phyloP scores from a whole-genome alignment of 2,888 invertebrate genomes.

The Acanthosepion esculentum region DNA sequence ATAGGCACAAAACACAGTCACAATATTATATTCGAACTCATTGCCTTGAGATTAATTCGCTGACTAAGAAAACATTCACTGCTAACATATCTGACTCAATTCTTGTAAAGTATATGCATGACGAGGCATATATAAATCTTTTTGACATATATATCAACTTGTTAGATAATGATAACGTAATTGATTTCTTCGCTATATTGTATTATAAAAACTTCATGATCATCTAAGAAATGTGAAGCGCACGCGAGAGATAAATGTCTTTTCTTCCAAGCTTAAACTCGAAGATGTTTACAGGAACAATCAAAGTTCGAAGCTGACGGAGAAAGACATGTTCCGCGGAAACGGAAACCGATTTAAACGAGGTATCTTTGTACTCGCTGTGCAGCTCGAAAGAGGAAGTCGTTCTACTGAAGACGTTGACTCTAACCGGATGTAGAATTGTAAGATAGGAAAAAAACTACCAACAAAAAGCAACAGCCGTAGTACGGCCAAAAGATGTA shows the following conservation, averaged over 20 bases:
- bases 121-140: too few species aligned
- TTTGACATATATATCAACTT: too few species aligned
- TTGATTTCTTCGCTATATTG: too few species aligned
- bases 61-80: too few species aligned
- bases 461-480: neutral
- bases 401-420: neutral
- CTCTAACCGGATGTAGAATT: neutral
- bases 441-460: neutral
- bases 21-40: too few species aligned
- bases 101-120: too few species aligned
- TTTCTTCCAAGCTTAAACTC: neutral
- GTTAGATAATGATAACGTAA: too few species aligned
- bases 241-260: neutral
- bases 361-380: neutral
- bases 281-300: neutral
- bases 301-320: neutral
- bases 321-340: neutral
- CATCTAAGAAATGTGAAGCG: rapidly evolving
- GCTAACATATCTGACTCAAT: too few species aligned
- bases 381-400: neutral
- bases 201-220: neutral
- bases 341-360: neutral
- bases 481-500: neutral
- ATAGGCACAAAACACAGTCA: too few species aligned
- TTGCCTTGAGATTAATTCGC: too few species aligned